Base-by-base conservation (phyloP, 2,888 invertebrate species). In the Pachymerium ferrugineum region DNA sequence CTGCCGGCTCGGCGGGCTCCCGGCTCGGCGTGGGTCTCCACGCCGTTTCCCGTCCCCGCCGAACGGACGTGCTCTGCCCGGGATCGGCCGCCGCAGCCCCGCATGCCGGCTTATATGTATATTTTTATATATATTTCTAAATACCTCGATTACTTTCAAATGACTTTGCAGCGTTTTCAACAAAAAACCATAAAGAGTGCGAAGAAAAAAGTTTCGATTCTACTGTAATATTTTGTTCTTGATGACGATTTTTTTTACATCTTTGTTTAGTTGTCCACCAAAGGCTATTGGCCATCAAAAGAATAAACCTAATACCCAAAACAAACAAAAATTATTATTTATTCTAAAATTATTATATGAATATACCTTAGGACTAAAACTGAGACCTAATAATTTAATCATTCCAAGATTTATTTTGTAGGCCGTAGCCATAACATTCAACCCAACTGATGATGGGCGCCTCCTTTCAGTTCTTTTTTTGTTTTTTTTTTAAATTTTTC, bases 321-420 rank as follows among this genome's bases (percentile, higher is more conserved):
- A 22, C 10, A 3, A n/a, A 10, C 2, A 19, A 54, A 54, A n/a
- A 54, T 47, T 47, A 6, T 47, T 47, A 1, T 47, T 54, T 22
- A 3, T 1, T 38, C 4, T 16, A 38, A 3, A 38, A 38, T 16
- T 38, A 8, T 16, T 16, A 38, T 12, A 4, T 38, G 38, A 8
- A 16, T 38, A 4, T 38, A 38, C 38, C 38, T 38, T 38, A 16
- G 16, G 38, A 54, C 47, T 19, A 22, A 54, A 1, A 54, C 0
- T 10, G 47, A 22, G 47, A 22, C 16, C 14, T 22, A 10, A 54
- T 10, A 10, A 22, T 54, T 54, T 19, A 54, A 10, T 19, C 47
- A 54, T 54, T 54, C 16, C 47, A 54, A 54, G 47, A 54, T 54
- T 54, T 54, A 54, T 54, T 54, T 54, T 54, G 19, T 10, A 54